A percentile compares a stretch with the other conserved stretches of the same genome.
Conservation (phyloP, 2,797 vertebrate genomes). For the Nyctalus aviator region DNA sequence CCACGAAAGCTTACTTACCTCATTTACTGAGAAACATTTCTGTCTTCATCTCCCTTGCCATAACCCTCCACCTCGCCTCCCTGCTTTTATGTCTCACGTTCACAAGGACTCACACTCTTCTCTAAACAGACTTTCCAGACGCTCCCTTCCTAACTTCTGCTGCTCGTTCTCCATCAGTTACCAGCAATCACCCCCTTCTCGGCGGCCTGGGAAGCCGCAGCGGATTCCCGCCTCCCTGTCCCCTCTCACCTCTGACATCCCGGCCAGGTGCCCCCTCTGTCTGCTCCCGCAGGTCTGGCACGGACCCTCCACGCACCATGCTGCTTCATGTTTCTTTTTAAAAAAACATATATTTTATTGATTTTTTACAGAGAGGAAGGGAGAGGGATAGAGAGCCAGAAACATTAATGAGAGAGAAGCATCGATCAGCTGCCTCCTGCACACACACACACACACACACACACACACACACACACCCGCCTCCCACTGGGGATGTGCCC, state of each 20-base stretch:
- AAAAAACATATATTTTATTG: too few relatives aligned
- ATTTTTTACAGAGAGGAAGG: too few relatives aligned
- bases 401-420: too few relatives aligned
- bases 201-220: neutral
- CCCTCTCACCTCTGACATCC: rapidly evolving
- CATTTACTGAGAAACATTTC: neutral
- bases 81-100: rapidly evolving
- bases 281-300: rapidly evolving
- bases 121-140: neutral
- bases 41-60: too few relatives aligned
- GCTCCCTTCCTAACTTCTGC: neutral
- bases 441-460: too few relatives aligned
- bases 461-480: too few relatives aligned
- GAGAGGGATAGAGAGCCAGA: too few relatives aligned
- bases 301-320: rapidly evolving
- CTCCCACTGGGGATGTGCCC: too few relatives aligned
- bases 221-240: too few relatives aligned
- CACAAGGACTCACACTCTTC: neutral
- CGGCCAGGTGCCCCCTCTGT: rapidly evolving
- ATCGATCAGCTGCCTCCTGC: too few relatives aligned
- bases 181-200: neutral
- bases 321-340: neutral
- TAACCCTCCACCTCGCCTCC: neutral
- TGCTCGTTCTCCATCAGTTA: neutral
- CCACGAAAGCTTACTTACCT: neutral